phyloP scores from a whole-genome alignment of 2,797 vertebrate species.

The Octomys mimax region DNA sequence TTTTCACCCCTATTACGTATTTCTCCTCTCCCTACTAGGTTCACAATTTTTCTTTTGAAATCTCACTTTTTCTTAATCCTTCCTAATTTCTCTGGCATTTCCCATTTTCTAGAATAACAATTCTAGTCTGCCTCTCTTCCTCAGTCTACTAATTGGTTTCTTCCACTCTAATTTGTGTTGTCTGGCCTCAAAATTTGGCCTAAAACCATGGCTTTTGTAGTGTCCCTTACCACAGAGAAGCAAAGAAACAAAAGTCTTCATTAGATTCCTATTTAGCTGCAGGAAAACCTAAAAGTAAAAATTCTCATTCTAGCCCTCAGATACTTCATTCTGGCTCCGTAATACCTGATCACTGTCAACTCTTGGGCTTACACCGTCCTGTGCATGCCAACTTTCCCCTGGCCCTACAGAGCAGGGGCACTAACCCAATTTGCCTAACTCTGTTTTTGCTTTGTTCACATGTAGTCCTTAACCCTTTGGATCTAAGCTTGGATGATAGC shows the following conservation, averaged over 20 bases:
- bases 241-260: slow-evolving; percentile 42
- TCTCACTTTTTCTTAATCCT: slow-evolving; percentile 4
- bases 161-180: not conserved
- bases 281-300: slow-evolving; percentile 57
- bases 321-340: not conserved
- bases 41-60: not conserved
- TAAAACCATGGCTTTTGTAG: not conserved
- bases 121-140: not conserved
- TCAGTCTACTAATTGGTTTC: not conserved
- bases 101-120: not conserved
- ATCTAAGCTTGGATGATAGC: slow-evolving; percentile 16
- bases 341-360: slow-evolving; percentile 1
- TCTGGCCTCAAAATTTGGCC: slow-evolving; percentile 36
- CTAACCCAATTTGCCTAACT: not conserved
- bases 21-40: not conserved
- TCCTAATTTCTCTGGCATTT: not conserved
- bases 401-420: not conserved
- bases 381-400: not conserved
- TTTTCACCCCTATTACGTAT: not conserved
- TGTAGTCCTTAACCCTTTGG: not conserved
- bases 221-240: slow-evolving; percentile 2
- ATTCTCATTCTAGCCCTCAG: not conserved
- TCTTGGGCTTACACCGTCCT: not conserved
- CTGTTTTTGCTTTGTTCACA: slow-evolving; percentile 18
- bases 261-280: not conserved